Evolutionary conservation across 1,140 invertebrate species (phyloP), one percentile per base, ranked within the genome.

Genomic region (Drosophila malerkotliana): DNA sequence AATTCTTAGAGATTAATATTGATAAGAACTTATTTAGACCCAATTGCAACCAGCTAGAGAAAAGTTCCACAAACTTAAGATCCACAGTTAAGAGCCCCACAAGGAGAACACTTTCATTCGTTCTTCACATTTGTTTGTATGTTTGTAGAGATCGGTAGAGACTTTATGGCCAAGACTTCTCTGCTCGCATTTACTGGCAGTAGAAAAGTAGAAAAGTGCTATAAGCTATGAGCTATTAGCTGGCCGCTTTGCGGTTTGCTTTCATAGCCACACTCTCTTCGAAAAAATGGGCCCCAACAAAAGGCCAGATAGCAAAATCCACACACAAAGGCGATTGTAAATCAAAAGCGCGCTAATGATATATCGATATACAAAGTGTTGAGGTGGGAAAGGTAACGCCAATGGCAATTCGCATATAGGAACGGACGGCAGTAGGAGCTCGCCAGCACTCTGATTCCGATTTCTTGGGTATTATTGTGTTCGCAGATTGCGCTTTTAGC

Each of bases 261-360:
- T 73, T 56, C 44, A 67, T 21, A 68, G 51, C 57, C 79, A 44
- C 41, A 44, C 41, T 74, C 47, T 74, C 47, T 30, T 71, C 54
- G 61, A 71, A 66, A 66, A 75, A 78, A 44, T 44, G 41, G 48
- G 67, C 58, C 26, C 48, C 57, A 78, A 81, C 69, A 85, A 85
- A 82, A 69, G 69, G 39, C 61, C 37, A 72, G 67, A 72, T 63
- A 63, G 47, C 58, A 47, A 66, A 63, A 61, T 76, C 30, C 62
- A 30, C 44, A 49, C 73, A 76, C 72, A 76, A 85, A 85, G 81
- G 78, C 74, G 78, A 81, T 78, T 82, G 78, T 82, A 87, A 85
- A 87, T 85, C 78, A 87, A 87, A 85, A 82, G 69, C 55, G 69
- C 71, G 82, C 78, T 85, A 85, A 85, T 85, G 81, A 87, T 85